These are phyloP conservation scores for Nephila pilipes DNA, from an alignment of 1,140 invertebrate species.

Conservation along the genomic window DNA sequence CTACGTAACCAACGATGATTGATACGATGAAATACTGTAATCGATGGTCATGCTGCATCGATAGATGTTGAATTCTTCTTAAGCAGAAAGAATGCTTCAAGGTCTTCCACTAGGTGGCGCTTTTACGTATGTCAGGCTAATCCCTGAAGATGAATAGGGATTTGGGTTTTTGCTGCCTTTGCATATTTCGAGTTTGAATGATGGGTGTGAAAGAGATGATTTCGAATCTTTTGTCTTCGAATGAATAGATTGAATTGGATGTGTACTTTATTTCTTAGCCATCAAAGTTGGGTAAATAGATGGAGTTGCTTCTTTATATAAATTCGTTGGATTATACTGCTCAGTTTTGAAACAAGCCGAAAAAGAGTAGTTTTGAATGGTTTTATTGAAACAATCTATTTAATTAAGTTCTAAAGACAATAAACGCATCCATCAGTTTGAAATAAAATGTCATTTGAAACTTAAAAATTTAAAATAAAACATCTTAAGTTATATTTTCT, in stretches of 20 bases:
- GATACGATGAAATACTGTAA: slow-evolving; percentile 42
- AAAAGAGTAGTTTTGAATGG: too few relatives aligned
- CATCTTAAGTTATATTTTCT: too few relatives aligned
- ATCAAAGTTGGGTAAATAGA: background rate
- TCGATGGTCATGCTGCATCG: slow-evolving; percentile 52
- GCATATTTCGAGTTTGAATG: slow-evolving; percentile 43
- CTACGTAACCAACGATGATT: slow-evolving; percentile 32
- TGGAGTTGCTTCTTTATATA: background rate
- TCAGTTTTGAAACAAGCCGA: too few relatives aligned
- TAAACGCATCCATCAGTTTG: too few relatives aligned
- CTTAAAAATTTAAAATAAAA: too few relatives aligned
- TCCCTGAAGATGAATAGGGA: slow-evolving; percentile 48
- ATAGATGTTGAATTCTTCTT: slow-evolving; percentile 44
- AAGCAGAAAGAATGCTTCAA: too few relatives aligned
- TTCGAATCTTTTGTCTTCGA: background rate
- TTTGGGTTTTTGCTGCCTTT: slow-evolving; percentile 1
- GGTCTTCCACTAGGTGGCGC: background rate
- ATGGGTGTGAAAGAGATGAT: background rate
- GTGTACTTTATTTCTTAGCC: background rate
- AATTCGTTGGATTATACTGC: background rate
- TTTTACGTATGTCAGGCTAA: slow-evolving; percentile 15
- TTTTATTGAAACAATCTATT: too few relatives aligned
- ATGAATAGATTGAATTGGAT: background rate
- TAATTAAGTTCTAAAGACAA: too few relatives aligned
- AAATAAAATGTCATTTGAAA: too few relatives aligned